phyloP scores from a whole-genome alignment of 2,113 vertebrate genomes.

The Syrrhaptes paradoxus region DNA sequence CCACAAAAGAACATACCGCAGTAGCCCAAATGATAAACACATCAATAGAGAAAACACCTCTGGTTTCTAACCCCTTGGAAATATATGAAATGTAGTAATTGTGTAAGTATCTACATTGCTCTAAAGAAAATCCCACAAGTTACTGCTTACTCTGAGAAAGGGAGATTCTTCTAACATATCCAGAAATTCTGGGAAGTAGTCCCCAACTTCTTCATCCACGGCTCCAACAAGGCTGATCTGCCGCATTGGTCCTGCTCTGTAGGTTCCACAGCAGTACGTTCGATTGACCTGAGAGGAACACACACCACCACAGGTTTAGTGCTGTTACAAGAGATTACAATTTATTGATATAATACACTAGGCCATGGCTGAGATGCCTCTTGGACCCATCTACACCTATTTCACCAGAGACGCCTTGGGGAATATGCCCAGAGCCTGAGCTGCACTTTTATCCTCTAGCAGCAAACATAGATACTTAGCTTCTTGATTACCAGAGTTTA shows the following conservation, averaged over 20 bases:
- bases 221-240: constrained; percentile 98
- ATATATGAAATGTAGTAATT: not conserved
- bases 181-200: constrained; percentile 97
- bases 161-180: constrained; percentile 99
- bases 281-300: constrained; percentile 85
- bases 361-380: not conserved
- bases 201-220: constrained; percentile 96
- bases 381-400: not conserved
- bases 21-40: not conserved
- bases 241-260: constrained; percentile 94
- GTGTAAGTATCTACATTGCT: not conserved
- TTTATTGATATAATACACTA: not conserved
- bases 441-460: not conserved
- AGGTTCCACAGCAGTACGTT: constrained; percentile 96
- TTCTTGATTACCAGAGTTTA: not conserved
- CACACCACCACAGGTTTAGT: not conserved
- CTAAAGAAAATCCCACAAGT: not conserved
- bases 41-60: not conserved
- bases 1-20: not conserved
- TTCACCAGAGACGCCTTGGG: not conserved
- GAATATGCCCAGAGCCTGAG: not conserved
- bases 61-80: not conserved
- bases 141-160: constrained; percentile 89
- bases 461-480: not conserved
- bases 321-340: not conserved